Base-by-base conservation (phyloP, 35 echinoderm and acorn worm genomes). In the Ophiothrix spiculata region DNA sequence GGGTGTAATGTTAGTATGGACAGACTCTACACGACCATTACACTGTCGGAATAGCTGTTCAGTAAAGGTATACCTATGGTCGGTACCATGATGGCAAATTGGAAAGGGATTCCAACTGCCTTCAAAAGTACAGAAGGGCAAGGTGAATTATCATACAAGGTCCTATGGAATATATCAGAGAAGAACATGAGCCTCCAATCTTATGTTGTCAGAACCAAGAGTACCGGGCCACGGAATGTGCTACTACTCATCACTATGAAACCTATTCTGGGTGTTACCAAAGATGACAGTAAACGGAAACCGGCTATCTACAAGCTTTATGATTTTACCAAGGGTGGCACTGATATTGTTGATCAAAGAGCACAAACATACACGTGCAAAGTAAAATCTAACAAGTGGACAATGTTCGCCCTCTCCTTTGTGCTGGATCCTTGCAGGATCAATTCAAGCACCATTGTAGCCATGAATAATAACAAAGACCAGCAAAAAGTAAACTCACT, bases 361-460 rank as follows among this genome's bases (percentile, higher is more conserved):
- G 41, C 45, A 23, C 28, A 84, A 34, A 23, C 49, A 3, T 74
- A 10, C 32, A 74, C 82, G 0, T 84, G 82, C 63, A 84, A 84
- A 75, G 82, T 32, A 25, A 84, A 84, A 37, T 64, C 82, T 15
- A 84, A 84, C 31, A n/a, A 45, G 13, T 84, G 82, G 82, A 84
- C 82, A 36, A 69, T 84, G 0, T 33, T 84, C 14, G 82, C 56
- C 16, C 10, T 84, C 37, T 39, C 33, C 36, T 84, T 25, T 56
- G 31, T 35, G 31, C 33, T 84, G 2, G 82, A 84, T 60, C 56
- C 38, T 4, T 74, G 82, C 31, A 28, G 80, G 3, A 31, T 83
- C 3, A 83, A 83, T 60, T 40, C 19, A n/a, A n/a, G n/a, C n/a
- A n/a, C n/a, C n/a, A n/a, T n/a, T n/a, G n/a, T n/a, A n/a, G n/a